A percentile compares a stretch with the other conserved stretches of the same genome.
Conservation (phyloP, 2,888 invertebrate genomes). For the Herminia tarsipennalis region DNA sequence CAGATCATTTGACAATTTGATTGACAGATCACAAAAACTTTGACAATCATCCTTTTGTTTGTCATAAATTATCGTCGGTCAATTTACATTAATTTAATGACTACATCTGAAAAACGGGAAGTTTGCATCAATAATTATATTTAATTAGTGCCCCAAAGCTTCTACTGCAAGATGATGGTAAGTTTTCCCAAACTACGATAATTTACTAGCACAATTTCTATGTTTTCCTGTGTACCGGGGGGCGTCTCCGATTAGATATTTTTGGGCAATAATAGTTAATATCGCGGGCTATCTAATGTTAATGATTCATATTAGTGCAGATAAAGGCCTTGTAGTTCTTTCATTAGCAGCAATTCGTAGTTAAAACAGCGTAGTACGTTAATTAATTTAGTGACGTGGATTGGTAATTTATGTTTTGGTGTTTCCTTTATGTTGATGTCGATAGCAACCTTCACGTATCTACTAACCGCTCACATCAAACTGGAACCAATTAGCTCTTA, state of each 20-base stretch:
- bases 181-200: constrained; percentile 30
- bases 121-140: background rate
- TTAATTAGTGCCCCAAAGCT: constrained; percentile 6
- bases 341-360: constrained; percentile 13
- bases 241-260: constrained; percentile 53
- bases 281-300: constrained; percentile 14
- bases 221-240: constrained; percentile 45
- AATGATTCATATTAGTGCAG: constrained; percentile 20
- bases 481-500: too few species aligned
- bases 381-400: constrained; percentile 46
- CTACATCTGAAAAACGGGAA: constrained; percentile 17
- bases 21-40: constrained; percentile 16
- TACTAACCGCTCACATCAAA: too few species aligned
- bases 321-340: constrained; percentile 11
- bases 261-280: constrained; percentile 17
- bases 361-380: constrained; percentile 9
- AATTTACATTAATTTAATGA: constrained; percentile 24
- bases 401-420: constrained; percentile 17
- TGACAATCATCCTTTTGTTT: constrained; percentile 27
- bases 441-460: constrained; percentile 21
- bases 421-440: constrained; percentile 14
- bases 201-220: background rate
- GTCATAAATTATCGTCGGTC: constrained; percentile 13
- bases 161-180: constrained; percentile 65
- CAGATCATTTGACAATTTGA: background rate